Evolutionary conservation across 2,888 invertebrate species (phyloP).

Genomic region (Scrobipalpa costella): DNA sequence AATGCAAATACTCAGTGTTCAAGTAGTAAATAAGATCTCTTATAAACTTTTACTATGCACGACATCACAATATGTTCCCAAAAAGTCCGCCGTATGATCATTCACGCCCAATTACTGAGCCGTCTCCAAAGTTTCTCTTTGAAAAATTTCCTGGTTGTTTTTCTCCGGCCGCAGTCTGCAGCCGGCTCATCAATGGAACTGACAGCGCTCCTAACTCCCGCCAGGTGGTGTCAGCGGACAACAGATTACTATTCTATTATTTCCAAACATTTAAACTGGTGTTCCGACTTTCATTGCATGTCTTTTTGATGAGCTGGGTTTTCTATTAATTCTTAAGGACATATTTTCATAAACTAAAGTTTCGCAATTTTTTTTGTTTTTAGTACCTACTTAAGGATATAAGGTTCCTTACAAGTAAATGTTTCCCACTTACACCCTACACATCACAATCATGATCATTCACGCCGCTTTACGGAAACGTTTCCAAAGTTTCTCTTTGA

Average conservation of each 20-base stretch:
- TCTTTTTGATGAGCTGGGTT: background rate
- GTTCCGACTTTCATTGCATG: background rate
- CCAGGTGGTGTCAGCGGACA: slow-evolving; percentile 1
- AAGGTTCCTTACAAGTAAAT: background rate
- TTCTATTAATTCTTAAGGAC: too few relatives aligned
- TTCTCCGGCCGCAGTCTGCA: background rate
- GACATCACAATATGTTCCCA: background rate
- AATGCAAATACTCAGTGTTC: too few relatives aligned
- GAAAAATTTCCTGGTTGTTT: background rate
- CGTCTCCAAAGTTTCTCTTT: slow-evolving; percentile 27
- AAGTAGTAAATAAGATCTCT: too few relatives aligned
- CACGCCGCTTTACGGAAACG: background rate
- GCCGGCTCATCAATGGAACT: slow-evolving; percentile 9
- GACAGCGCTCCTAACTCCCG: slow-evolving; percentile 3
- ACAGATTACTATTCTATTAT: slow-evolving; percentile 9
- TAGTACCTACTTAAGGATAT: too few relatives aligned
- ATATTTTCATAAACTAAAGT: too few relatives aligned
- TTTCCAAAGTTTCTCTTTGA: slow-evolving; percentile 26
- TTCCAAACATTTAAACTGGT: slow-evolving; percentile 4
- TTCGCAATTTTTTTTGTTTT: too few relatives aligned
- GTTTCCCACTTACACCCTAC: background rate
- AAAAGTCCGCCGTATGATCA: too few relatives aligned
- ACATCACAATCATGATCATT: background rate
- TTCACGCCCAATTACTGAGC: background rate
- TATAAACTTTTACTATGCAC: background rate